These are phyloP conservation scores for Casuarius casuarius DNA, from an alignment of 2,113 vertebrate genomes.

Conservation along the genomic window DNA sequence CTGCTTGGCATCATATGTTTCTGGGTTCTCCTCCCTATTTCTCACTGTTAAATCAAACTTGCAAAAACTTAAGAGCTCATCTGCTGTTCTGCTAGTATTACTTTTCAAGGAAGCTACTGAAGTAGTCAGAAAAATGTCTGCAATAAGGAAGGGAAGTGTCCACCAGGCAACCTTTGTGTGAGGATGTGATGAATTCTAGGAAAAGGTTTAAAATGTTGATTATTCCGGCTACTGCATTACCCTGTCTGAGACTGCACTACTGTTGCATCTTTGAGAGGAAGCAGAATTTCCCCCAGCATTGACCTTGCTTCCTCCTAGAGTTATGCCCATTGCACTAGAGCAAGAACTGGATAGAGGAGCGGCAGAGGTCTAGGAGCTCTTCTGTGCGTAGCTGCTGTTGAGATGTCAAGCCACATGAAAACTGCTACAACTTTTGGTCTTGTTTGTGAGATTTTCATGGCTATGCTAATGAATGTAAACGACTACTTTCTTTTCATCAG, in stretches of 20 bases:
- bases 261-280: background rate
- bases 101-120: background rate
- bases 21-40: background rate
- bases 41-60: background rate
- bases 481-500: background rate
- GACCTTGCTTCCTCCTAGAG: background rate
- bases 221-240: background rate
- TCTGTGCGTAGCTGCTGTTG: background rate
- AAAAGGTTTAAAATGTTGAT: background rate
- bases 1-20: background rate
- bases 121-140: background rate
- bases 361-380: background rate
- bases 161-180: background rate
- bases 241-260: background rate
- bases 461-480: background rate
- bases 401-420: background rate
- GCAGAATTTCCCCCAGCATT: background rate
- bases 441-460: background rate
- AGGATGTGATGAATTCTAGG: background rate
- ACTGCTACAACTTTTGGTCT: background rate
- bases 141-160: background rate
- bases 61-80: background rate
- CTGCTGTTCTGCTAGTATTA: background rate
- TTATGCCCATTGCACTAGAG: fast-evolving
- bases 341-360: background rate